Percentiles rank a stretch among this genome's conserved stretches.
These are phyloP conservation scores for Mionectes olivaceus DNA, from an alignment of 2,797 vertebrate genomes.

Conservation along the genomic window DNA sequence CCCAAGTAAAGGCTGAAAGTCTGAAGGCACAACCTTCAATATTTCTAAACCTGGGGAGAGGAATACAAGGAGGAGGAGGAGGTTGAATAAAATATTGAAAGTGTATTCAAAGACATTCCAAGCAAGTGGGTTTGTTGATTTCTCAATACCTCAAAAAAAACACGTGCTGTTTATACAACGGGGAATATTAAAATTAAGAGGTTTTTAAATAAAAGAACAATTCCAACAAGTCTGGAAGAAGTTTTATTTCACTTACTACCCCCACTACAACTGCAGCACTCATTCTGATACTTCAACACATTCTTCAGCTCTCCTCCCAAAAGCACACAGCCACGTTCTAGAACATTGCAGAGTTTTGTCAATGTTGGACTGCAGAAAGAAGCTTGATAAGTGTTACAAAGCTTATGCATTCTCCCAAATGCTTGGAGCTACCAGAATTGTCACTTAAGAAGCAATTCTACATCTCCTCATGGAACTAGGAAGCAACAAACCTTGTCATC, in stretches of 20 bases:
- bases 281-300: neutral
- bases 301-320: neutral
- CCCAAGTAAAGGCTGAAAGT: neutral
- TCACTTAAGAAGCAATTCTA: conserved; percentile 52
- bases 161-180: neutral
- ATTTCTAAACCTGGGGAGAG: neutral
- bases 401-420: conserved; percentile 40
- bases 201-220: neutral
- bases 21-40: neutral
- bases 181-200: neutral
- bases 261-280: neutral
- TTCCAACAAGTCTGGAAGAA: neutral
- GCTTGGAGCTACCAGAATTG: conserved; percentile 34
- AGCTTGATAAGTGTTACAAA: conserved; percentile 49
- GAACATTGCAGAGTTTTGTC: neutral
- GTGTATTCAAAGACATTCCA: neutral
- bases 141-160: neutral
- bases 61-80: neutral
- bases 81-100: neutral
- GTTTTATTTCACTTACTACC: neutral
- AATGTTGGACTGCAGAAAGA: conserved; percentile 69
- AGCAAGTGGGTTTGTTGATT: neutral
- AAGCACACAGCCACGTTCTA: neutral
- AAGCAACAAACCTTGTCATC: conserved; percentile 68
- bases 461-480: conserved; percentile 68